Percentiles rank a stretch among this genome's conserved stretches.
Conservation (phyloP, 2,113 vertebrate species). For the Percina caprodes region DNA sequence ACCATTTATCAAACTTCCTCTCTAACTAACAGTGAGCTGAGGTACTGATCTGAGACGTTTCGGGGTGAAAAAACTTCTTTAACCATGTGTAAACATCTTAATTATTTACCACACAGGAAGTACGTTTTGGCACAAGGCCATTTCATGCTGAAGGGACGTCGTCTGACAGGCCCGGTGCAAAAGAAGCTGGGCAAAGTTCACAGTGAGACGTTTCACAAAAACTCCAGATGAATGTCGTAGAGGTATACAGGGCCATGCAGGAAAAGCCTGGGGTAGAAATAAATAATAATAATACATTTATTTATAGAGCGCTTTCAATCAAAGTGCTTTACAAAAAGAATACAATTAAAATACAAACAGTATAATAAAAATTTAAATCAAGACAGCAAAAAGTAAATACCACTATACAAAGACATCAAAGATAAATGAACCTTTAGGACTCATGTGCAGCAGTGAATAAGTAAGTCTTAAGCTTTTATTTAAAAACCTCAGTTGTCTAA, state of each 20-base stretch:
- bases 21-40: conserved; percentile 30
- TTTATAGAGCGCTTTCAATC: too few relatives aligned
- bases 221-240: not conserved
- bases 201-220: not conserved
- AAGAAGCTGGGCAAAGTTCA: not conserved
- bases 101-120: conserved; percentile 64
- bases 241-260: not conserved
- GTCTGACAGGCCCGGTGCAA: not conserved
- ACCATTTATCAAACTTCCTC: conserved; percentile 64
- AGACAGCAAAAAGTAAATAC: too few relatives aligned
- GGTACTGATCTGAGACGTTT: conserved; percentile 41
- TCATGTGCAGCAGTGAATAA: too few relatives aligned
- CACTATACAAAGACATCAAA: too few relatives aligned
- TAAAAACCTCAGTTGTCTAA: too few relatives aligned
- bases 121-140: conserved; percentile 44
- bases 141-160: conserved; percentile 12
- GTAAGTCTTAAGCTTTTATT: too few relatives aligned
- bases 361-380: too few relatives aligned
- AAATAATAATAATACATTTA: too few relatives aligned
- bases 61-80: conserved; percentile 54
- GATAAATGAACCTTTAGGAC: too few relatives aligned
- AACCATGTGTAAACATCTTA: conserved; percentile 63
- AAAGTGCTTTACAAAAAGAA: too few relatives aligned
- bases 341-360: too few relatives aligned
- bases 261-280: not conserved